These are phyloP conservation scores for Halesus radiatus DNA, from an alignment of 1,140 invertebrate genomes.

Conservation along the genomic window DNA sequence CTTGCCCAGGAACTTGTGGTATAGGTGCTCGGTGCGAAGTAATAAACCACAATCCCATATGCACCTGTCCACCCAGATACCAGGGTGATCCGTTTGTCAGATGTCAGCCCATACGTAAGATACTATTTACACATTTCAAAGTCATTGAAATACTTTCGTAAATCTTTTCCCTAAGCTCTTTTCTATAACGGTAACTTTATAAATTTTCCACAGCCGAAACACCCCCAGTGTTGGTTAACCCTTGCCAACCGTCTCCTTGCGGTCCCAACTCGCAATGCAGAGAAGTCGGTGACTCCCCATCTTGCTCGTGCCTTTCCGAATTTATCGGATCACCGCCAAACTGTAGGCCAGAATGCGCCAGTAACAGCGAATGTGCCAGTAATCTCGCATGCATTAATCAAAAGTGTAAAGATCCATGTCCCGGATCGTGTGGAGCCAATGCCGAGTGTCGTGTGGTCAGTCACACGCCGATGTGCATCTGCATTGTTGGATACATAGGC, in stretches of 20 bases:
- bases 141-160: not conserved
- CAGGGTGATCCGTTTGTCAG: constrained; percentile 75
- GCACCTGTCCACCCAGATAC: constrained; percentile 72
- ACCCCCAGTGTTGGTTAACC: constrained; percentile 69
- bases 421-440: constrained; percentile 74
- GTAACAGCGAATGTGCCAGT: constrained; percentile 75
- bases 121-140: not conserved
- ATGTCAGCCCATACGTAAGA: constrained; percentile 68
- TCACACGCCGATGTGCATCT: constrained; percentile 76
- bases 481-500: constrained; percentile 72
- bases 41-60: constrained; percentile 75
- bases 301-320: constrained; percentile 76
- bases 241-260: constrained; percentile 80
- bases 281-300: constrained; percentile 72
- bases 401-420: constrained; percentile 79
- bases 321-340: constrained; percentile 76
- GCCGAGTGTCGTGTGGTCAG: constrained; percentile 78
- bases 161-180: not conserved
- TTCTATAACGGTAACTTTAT: not conserved
- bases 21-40: constrained; percentile 74
- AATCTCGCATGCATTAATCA: constrained; percentile 77
- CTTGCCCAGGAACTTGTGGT: constrained; percentile 77
- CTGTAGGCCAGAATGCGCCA: constrained; percentile 77
- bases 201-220: constrained; percentile 67
- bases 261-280: constrained; percentile 79